Percentiles rank a stretch among this genome's conserved stretches.
These are phyloP conservation scores for Triplophysa siluroides DNA, from an alignment of 2,113 vertebrate species.

Conservation along the genomic window DNA sequence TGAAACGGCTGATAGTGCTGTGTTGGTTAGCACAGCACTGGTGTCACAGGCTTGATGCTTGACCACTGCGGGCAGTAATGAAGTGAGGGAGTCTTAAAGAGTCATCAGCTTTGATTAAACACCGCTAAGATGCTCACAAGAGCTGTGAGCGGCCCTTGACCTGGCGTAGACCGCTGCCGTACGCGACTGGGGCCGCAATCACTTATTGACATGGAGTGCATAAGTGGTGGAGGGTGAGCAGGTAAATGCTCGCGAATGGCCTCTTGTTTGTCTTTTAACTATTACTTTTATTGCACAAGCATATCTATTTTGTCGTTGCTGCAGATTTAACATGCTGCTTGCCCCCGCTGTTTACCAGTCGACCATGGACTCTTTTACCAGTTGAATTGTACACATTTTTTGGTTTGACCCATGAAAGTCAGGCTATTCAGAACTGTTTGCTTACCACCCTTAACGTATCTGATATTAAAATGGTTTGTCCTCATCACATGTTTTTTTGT, in stretches of 20 bases:
- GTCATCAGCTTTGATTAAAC: conserved; percentile 25
- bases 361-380: not conserved
- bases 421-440: not conserved
- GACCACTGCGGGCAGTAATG: conserved; percentile 7
- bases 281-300: conserved; percentile 8
- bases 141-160: conserved; percentile 16
- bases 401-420: no score
- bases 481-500: not conserved
- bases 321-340: not conserved
- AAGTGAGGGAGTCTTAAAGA: conserved; percentile 25
- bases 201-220: not conserved
- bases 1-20: not conserved
- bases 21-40: not conserved
- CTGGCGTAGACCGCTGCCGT: not conserved
- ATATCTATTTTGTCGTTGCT: not conserved
- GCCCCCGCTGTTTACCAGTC: not conserved
- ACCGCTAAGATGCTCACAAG: not conserved
- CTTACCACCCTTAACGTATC: no score
- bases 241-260: not conserved
- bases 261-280: conserved; percentile 19
- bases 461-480: no score
- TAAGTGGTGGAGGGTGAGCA: not conserved
- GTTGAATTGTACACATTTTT: no score
- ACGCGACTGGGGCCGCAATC: not conserved
- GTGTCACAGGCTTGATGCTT: not conserved